Base-by-base conservation (phyloP, 2,888 invertebrate genomes). In the Punctoribates punctum region DNA sequence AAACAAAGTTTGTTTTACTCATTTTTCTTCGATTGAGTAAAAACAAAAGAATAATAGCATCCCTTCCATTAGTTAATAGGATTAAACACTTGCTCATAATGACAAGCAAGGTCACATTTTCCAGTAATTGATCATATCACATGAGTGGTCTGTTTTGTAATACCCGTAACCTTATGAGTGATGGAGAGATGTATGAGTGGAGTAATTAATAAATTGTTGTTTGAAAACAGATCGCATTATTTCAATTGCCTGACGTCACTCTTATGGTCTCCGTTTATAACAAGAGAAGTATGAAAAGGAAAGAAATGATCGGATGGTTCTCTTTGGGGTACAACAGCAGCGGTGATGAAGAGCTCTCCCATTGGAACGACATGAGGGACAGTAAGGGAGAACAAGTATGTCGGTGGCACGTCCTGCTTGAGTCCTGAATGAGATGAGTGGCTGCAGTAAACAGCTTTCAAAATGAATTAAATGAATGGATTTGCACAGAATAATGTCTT, bases 241-340 rank as follows among this genome's bases (percentile, higher is more conserved):
- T 96, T 84, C 96, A 96, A 87, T 86, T 96, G 78, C 93, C 91
- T 60, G 96, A 96, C 82, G 96, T 96, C 75, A 96, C 96, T 1
- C 87, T 96, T 80, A 94, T 96, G 90, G 89, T 95, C 79, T 93
- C 94, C 0, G 93, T 96, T 77, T 96, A 96, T 87, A 90, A 90
- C 82, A 92, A 94, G 83, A 90, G 93, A 79, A 91, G 94, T 81
- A 93, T 95, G 83, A 96, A 96, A 83, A 90, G 93, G 80, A 93
- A 96, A 83, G 96, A 96, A 85, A 93, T 96, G 92, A 92, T 96
- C 80, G 96, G 96, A 78, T 96, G 96, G 96, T 94, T 96, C 86
- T 92, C 94, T 78, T 85, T 96, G 77, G 96, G 96, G 8, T 87
- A 93, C 83, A 94, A 92, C 86, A 91, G 93, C 81, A 94, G 94